These are phyloP conservation scores for Mustelus asterias DNA, from an alignment of 2,113 vertebrate species.

Conservation along the genomic window DNA sequence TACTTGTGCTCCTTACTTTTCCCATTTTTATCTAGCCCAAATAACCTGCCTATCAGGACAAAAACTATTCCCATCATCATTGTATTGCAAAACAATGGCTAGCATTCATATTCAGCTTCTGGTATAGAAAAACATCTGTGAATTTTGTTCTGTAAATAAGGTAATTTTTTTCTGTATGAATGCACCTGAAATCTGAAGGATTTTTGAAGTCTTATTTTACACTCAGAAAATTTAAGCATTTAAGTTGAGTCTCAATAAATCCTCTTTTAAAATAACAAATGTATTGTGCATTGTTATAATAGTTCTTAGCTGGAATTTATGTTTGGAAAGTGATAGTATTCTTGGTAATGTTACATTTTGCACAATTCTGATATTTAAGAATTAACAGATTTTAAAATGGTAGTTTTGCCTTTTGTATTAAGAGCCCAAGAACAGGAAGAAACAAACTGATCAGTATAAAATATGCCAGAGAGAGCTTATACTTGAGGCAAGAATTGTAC, in stretches of 20 bases:
- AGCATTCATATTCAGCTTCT: neutral
- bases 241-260: neutral
- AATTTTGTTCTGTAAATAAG: neutral
- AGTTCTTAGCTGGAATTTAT: neutral
- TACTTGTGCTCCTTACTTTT: neutral
- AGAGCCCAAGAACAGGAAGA: neutral
- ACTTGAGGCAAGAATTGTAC: neutral
- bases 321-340: neutral
- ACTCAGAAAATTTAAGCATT: neutral
- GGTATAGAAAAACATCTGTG: neutral
- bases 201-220: neutral
- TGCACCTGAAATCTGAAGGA: neutral
- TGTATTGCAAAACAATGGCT: neutral
- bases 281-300: neutral
- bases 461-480: neutral
- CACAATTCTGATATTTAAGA: neutral
- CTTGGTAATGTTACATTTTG: neutral
- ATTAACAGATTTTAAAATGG: constrained; percentile 1
- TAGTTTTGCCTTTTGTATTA: neutral
- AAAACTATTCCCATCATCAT: neutral
- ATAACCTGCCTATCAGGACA: neutral
- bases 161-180: neutral
- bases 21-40: neutral
- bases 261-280: neutral
- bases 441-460: neutral